phyloP scores from a whole-genome alignment of 2,113 vertebrate genomes.

The Elgaria multicarinata region DNA sequence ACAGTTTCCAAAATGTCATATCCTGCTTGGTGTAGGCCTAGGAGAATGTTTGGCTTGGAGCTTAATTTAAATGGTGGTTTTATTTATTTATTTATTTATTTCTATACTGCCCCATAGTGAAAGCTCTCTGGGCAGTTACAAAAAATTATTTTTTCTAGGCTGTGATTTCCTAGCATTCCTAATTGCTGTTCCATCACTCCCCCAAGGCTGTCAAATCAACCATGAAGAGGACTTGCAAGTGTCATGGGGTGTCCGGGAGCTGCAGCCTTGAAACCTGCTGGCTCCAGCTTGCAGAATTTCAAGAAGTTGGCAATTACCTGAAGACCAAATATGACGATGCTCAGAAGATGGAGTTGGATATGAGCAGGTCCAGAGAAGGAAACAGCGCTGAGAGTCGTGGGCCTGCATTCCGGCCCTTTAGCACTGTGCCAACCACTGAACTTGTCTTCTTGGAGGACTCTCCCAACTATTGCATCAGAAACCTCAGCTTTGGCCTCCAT shows the following conservation, averaged over 20 bases:
- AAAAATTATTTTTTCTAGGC: too few relatives aligned
- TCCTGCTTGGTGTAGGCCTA: too few relatives aligned
- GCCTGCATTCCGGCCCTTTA: slow-evolving; percentile 79
- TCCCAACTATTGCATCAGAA: slow-evolving; percentile 91
- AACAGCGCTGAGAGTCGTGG: slow-evolving; percentile 91
- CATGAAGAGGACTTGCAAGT: slow-evolving; percentile 93
- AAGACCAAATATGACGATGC: slow-evolving; percentile 89
- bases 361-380: slow-evolving; percentile 82
- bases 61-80: too few relatives aligned
- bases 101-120: too few relatives aligned
- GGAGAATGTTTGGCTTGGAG: too few relatives aligned
- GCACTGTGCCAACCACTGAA: slow-evolving; percentile 81
- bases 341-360: slow-evolving; percentile 93
- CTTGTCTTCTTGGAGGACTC: slow-evolving; percentile 94
- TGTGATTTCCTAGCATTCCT: slow-evolving; percentile 1
- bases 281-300: slow-evolving; percentile 93
- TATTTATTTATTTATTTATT: too few relatives aligned
- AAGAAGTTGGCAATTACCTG: slow-evolving; percentile 90
- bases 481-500: slow-evolving; percentile 86
- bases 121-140: too few relatives aligned
- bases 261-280: slow-evolving; percentile 97
- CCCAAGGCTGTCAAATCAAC: slow-evolving; percentile 88
- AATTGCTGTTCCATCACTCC: slow-evolving; percentile 6
- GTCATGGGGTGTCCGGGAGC: slow-evolving; percentile 96
- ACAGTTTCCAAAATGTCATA: too few relatives aligned